Percentiles rank a stretch among this genome's conserved stretches.
These are phyloP conservation scores for Cerastoderma edule DNA, from an alignment of 2,888 invertebrate species.

Conservation along the genomic window DNA sequence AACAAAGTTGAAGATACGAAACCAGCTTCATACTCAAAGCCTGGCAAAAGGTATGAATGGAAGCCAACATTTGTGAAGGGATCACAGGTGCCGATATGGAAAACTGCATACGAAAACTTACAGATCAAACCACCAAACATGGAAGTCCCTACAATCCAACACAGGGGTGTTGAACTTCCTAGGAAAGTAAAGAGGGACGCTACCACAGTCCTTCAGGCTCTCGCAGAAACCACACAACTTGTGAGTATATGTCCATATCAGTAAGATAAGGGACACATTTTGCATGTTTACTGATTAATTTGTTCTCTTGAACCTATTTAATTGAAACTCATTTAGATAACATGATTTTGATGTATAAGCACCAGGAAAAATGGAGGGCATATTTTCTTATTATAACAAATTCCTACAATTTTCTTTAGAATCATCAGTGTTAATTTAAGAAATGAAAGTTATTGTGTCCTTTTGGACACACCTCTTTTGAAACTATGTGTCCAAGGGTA, in stretches of 20 bases:
- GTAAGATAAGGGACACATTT: no score
- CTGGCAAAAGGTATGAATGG: neutral
- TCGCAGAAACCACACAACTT: slow-evolving; percentile 49
- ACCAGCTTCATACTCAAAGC: neutral
- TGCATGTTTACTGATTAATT: no score
- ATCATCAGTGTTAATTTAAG: no score
- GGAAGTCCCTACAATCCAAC: neutral
- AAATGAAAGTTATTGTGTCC: no score
- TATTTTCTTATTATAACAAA: no score
- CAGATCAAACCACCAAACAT: neutral
- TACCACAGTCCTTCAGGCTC: slow-evolving; percentile 40
- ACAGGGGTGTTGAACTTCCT: slow-evolving; percentile 26
- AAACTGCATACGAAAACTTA: neutral
- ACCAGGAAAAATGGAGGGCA: no score
- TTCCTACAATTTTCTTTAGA: no score
- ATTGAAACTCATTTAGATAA: no score
- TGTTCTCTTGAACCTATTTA: no score
- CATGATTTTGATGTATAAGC: no score
- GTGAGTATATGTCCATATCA: neutral
- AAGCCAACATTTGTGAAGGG: neutral
- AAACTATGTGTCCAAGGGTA: no score
- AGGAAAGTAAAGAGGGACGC: slow-evolving; percentile 45
- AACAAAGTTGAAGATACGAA: neutral
- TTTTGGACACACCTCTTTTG: no score
- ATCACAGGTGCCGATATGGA: neutral